Evolutionary conservation across 2,797 vertebrate species (phyloP).

Genomic region (Antrozous pallidus): DNA sequence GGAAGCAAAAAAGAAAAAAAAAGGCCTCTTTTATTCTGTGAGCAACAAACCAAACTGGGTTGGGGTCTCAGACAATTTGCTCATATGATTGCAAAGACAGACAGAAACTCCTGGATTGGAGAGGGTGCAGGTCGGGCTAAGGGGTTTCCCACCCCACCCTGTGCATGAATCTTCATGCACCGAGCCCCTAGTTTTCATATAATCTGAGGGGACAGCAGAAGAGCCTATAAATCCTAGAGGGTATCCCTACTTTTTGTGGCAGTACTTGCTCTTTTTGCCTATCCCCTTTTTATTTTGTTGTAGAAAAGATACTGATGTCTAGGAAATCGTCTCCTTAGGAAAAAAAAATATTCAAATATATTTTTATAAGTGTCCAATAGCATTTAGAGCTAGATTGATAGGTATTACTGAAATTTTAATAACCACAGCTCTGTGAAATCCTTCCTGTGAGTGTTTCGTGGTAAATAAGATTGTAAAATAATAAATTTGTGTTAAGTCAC

Average conservation of each 20-base stretch:
- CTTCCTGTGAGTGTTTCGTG: background rate
- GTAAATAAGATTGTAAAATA: background rate
- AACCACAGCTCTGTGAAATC: conserved; percentile 12
- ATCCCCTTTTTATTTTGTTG: background rate
- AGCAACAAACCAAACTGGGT: too few species aligned
- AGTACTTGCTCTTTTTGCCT: background rate
- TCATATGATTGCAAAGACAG: too few species aligned
- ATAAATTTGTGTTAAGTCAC: background rate
- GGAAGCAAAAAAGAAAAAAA: too few species aligned
- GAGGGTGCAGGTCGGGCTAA: too few species aligned
- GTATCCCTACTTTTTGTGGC: background rate
- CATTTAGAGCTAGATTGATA: background rate
- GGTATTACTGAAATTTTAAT: background rate
- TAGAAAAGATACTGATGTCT: background rate
- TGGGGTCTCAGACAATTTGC: too few species aligned
- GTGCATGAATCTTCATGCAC: too few species aligned
- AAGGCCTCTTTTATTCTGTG: too few species aligned
- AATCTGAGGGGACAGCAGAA: background rate
- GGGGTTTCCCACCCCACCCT: too few species aligned
- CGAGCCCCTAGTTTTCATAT: too few species aligned
- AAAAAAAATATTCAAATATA: background rate
- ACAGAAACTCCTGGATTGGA: too few species aligned
- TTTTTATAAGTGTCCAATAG: background rate
- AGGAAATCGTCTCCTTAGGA: background rate
- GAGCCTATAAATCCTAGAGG: background rate